Evolutionary conservation across 2,888 invertebrate genomes (phyloP).

Genomic region (Conistra vaccinii): DNA sequence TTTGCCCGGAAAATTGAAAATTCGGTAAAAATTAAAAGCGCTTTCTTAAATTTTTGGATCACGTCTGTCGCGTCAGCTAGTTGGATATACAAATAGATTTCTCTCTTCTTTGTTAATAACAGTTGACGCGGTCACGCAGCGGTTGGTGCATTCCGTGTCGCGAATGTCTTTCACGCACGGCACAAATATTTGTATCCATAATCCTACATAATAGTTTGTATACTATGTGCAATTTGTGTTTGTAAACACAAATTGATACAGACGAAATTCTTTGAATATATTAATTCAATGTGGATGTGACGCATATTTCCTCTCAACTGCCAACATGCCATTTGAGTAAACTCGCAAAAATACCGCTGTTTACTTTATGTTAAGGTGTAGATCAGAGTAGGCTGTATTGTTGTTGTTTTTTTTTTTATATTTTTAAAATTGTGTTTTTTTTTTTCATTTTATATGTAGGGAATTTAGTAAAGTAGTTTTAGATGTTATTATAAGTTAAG

Average conservation of each 20-base stretch:
- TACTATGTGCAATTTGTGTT: slow-evolving; percentile 3
- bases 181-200: neutral
- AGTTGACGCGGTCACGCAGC: neutral
- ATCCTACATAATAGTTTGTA: neutral
- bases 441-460: too few relatives aligned
- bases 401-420: too few relatives aligned
- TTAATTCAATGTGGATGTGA: too few relatives aligned
- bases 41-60: too few relatives aligned
- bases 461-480: too few relatives aligned
- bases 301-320: too few relatives aligned
- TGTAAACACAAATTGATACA: slow-evolving; percentile 26
- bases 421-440: too few relatives aligned
- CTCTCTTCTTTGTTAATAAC: neutral
- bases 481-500: too few relatives aligned
- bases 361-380: too few relatives aligned
- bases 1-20: neutral
- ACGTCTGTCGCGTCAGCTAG: neutral
- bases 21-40: neutral
- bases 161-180: neutral
- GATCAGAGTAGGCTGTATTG: too few relatives aligned
- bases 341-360: too few relatives aligned
- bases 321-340: too few relatives aligned
- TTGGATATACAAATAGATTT: neutral
- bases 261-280: slow-evolving; percentile 12
- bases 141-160: neutral